phyloP scores from a whole-genome alignment of 2,888 invertebrate species.

The Crocallis elinguaria region DNA sequence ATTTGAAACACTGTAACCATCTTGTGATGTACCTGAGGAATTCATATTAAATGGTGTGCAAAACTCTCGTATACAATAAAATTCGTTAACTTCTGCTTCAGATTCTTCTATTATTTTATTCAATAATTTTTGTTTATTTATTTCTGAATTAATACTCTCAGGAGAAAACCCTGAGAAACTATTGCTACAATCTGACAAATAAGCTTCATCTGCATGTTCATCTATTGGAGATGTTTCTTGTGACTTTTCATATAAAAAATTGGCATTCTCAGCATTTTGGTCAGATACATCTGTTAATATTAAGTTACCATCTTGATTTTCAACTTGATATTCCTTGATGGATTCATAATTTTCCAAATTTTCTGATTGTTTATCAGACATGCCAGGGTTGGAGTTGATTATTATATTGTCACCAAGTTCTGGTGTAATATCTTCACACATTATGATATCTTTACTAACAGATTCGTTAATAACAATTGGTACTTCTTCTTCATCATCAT shows the following conservation, averaged over 20 bases:
- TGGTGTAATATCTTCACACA: neutral
- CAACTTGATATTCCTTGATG: conserved; percentile 27
- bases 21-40: conserved; percentile 15
- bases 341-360: conserved; percentile 7
- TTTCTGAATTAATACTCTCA: conserved; percentile 16
- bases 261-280: conserved; percentile 1
- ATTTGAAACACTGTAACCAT: neutral
- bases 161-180: conserved; percentile 18
- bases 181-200: conserved; percentile 31
- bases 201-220: conserved; percentile 28
- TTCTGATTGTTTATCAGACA: neutral
- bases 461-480: conserved; percentile 1
- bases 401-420: neutral
- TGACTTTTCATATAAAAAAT: conserved; percentile 12
- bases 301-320: conserved; percentile 22
- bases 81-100: conserved; percentile 44
- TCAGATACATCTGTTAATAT: conserved; percentile 18
- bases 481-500: conserved; percentile 58
- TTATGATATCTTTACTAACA: neutral
- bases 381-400: neutral
- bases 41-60: conserved; percentile 16
- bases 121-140: conserved; percentile 5
- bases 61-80: too few relatives aligned
- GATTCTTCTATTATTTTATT: conserved; percentile 57
- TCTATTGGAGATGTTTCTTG: conserved; percentile 13